Evolutionary conservation across 1,140 invertebrate species (phyloP).

Genomic region (Saccostrea cuccullata): DNA sequence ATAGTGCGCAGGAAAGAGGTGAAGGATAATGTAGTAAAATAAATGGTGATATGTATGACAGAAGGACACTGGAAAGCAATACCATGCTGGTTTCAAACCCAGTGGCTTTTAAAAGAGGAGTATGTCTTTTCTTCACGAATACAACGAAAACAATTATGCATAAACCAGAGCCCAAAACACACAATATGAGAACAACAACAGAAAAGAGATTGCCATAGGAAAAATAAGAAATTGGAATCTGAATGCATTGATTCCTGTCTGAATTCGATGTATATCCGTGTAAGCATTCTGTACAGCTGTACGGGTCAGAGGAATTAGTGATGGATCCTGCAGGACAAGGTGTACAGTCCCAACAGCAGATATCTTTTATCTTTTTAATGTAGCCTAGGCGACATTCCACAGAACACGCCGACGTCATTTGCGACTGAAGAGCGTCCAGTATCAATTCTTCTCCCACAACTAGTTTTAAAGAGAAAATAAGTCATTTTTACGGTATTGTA

Average conservation of each 20-base stretch:
- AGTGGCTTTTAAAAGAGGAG: conserved; percentile 69
- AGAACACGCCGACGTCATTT: not conserved
- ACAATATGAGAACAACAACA: conserved; percentile 78
- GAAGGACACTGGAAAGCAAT: conserved; percentile 63
- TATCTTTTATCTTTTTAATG: not conserved
- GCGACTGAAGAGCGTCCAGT: not conserved
- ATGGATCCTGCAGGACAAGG: conserved; percentile 60
- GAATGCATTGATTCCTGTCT: conserved; percentile 80
- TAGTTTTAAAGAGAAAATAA: not conserved
- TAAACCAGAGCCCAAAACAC: conserved; percentile 79
- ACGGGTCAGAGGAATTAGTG: conserved; percentile 37
- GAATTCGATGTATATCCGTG: conserved; percentile 66
- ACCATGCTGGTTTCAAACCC: conserved; percentile 67
- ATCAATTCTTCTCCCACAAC: not conserved
- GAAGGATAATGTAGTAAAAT: conserved; percentile 81
- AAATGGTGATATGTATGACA: conserved; percentile 61
- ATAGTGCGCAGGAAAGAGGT: conserved; percentile 85
- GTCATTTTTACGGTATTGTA: not conserved
- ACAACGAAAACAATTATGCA: conserved; percentile 57
- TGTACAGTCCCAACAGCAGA: conserved; percentile 63
- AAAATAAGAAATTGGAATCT: conserved; percentile 61
- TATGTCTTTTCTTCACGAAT: conserved; percentile 57
- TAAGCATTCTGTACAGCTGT: conserved; percentile 60
- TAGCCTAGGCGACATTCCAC: not conserved
- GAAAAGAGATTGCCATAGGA: conserved; percentile 71